phyloP scores from a whole-genome alignment of 2,113 vertebrate species.

The Uria aalge region DNA sequence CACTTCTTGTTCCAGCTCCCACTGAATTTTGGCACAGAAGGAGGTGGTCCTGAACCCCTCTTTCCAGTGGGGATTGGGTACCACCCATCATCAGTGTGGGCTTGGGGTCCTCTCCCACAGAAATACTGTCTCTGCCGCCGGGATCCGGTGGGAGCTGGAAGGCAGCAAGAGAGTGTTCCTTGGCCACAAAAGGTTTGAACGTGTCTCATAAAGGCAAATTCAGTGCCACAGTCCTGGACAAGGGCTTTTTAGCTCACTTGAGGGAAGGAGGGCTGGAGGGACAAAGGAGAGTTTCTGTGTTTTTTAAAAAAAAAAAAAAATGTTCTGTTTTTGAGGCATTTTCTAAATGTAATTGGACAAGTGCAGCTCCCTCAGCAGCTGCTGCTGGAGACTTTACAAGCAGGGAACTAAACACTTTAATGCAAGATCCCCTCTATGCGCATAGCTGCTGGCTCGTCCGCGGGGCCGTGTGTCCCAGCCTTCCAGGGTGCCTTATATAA shows the following conservation, averaged over 20 bases:
- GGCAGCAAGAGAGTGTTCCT: neutral
- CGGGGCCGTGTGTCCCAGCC: neutral
- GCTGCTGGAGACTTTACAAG: neutral
- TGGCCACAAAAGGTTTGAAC: neutral
- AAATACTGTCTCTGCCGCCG: neutral
- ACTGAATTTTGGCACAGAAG: neutral
- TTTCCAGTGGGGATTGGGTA: neutral
- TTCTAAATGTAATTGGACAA: conserved; percentile 4
- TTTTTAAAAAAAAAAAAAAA: neutral
- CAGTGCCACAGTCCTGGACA: neutral
- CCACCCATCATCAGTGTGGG: neutral
- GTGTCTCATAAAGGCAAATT: neutral
- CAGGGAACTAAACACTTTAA: neutral
- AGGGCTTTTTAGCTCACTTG: neutral
- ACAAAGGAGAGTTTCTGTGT: neutral
- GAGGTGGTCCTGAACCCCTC: neutral
- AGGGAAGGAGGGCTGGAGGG: neutral
- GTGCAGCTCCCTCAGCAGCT: neutral
- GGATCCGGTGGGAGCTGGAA: neutral
- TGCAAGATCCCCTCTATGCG: neutral
- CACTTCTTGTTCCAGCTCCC: neutral
- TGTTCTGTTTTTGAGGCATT: neutral
- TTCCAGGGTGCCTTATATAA: neutral
- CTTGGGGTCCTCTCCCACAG: neutral
- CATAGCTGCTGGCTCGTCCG: neutral